These are phyloP conservation scores for Coremacera marginata DNA, from an alignment of 2,888 invertebrate genomes.

Conservation along the genomic window DNA sequence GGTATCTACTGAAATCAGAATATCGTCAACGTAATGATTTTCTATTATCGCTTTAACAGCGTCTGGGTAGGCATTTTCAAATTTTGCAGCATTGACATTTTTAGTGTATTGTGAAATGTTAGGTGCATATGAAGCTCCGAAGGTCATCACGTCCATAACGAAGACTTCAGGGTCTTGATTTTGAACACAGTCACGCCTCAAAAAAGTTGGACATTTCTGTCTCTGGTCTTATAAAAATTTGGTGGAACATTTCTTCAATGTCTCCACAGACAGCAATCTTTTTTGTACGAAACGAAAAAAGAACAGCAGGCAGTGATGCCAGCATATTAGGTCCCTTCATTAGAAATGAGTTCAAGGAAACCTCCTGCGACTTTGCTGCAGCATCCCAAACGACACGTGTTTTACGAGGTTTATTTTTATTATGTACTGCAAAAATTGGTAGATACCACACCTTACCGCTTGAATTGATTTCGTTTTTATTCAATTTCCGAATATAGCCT, in stretches of 20 bases:
- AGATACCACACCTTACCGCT: slow-evolving; percentile 22
- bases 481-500: slow-evolving; percentile 20
- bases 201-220: slow-evolving; percentile 56
- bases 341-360: slow-evolving; percentile 35
- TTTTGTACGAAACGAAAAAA: slow-evolving; percentile 38
- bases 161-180: slow-evolving; percentile 37
- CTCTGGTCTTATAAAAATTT: slow-evolving; percentile 50
- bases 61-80: slow-evolving; percentile 30
- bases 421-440: slow-evolving; percentile 18
- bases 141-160: slow-evolving; percentile 47
- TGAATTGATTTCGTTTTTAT: neutral
- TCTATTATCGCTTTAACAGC: slow-evolving; percentile 26
- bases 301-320: slow-evolving; percentile 25
- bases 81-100: slow-evolving; percentile 36
- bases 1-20: slow-evolving; percentile 38
- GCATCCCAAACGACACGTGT: slow-evolving; percentile 39
- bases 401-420: slow-evolving; percentile 37
- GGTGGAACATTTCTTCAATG: slow-evolving; percentile 53
- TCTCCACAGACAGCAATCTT: slow-evolving; percentile 50
- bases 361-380: slow-evolving; percentile 31
- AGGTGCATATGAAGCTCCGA: slow-evolving; percentile 49
- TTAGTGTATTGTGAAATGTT: slow-evolving; percentile 46
- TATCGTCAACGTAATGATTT: slow-evolving; percentile 52
- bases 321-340: slow-evolving; percentile 38
- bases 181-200: slow-evolving; percentile 49